Percentiles rank a stretch among this genome's conserved stretches.
Conservation (phyloP, 2,888 invertebrate genomes). For the Palloptera scutellata region DNA sequence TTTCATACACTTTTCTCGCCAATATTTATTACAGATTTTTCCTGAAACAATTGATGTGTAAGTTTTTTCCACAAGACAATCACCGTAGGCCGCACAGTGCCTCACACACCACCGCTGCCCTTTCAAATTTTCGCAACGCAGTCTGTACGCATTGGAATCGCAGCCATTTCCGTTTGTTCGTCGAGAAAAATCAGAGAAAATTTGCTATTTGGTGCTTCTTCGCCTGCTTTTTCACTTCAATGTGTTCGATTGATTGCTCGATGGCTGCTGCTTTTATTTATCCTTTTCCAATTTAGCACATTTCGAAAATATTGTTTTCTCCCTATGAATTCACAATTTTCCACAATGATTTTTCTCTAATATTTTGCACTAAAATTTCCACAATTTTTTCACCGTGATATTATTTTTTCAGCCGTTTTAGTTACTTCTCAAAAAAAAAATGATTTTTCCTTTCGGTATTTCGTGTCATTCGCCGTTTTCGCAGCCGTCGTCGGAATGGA, state of each 20-base stretch:
- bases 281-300: too few relatives aligned
- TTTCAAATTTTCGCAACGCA: constrained; percentile 30
- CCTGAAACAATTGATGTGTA: neutral
- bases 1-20: too few relatives aligned
- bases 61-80: neutral
- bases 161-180: constrained; percentile 25
- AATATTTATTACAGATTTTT: neutral
- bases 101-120: neutral
- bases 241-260: neutral
- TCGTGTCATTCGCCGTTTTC: constrained; percentile 58
- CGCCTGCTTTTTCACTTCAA: constrained; percentile 8
- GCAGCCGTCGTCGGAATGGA: constrained; percentile 63
- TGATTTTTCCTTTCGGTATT: constrained; percentile 49
- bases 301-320: neutral
- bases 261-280: too few relatives aligned
- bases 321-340: neutral
- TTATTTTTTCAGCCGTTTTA: constrained; percentile 16
- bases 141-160: constrained; percentile 39
- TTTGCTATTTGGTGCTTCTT: constrained; percentile 11
- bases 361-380: constrained; percentile 12
- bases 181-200: constrained; percentile 15
- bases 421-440: constrained; percentile 14
- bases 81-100: neutral
- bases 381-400: constrained; percentile 18
- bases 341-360: constrained; percentile 2